phyloP scores from a whole-genome alignment of 2,888 invertebrate genomes.

The Acronicta leporina region DNA sequence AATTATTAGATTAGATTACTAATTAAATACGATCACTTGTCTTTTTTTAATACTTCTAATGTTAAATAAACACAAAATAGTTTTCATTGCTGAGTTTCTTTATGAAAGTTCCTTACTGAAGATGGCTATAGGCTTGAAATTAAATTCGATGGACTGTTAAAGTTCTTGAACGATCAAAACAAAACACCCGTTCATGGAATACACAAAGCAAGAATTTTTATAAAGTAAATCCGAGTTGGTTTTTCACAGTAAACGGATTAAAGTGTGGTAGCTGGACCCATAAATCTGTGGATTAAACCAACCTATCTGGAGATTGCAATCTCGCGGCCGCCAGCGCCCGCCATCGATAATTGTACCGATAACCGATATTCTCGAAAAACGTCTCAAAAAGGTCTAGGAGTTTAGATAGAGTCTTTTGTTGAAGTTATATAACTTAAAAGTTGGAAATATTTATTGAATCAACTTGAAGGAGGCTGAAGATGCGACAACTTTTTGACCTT shows the following conservation, averaged over 20 bases:
- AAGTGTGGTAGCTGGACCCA: slow-evolving; percentile 78
- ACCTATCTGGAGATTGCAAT: slow-evolving; percentile 84
- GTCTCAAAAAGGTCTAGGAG: slow-evolving; percentile 63
- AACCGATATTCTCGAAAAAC: slow-evolving; percentile 75
- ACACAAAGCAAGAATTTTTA: slow-evolving; percentile 27
- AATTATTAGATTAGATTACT: too few species aligned
- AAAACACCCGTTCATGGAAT: slow-evolving; percentile 7
- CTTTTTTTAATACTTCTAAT: too few species aligned
- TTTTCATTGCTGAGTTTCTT: too few species aligned
- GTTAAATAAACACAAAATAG: too few species aligned
- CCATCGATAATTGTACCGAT: slow-evolving; percentile 84
- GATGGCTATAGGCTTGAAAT: too few species aligned
- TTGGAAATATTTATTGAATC: slow-evolving; percentile 42
- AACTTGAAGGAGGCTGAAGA: slow-evolving; percentile 24
- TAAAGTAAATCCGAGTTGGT: slow-evolving; percentile 57
- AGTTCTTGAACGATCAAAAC: background rate
- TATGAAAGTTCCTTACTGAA: too few species aligned
- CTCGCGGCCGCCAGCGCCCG: slow-evolving; percentile 73
- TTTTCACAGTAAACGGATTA: slow-evolving; percentile 79
- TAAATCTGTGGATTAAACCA: slow-evolving; percentile 85
- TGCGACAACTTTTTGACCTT: slow-evolving; percentile 31
- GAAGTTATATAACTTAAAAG: slow-evolving; percentile 40
- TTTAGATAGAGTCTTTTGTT: slow-evolving; percentile 59
- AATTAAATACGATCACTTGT: too few species aligned
- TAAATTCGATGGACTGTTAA: background rate